A percentile compares a stretch with the other conserved stretches of the same genome.
Conservation (phyloP, 1,140 invertebrate genomes). For the Brachionus koreanus region DNA sequence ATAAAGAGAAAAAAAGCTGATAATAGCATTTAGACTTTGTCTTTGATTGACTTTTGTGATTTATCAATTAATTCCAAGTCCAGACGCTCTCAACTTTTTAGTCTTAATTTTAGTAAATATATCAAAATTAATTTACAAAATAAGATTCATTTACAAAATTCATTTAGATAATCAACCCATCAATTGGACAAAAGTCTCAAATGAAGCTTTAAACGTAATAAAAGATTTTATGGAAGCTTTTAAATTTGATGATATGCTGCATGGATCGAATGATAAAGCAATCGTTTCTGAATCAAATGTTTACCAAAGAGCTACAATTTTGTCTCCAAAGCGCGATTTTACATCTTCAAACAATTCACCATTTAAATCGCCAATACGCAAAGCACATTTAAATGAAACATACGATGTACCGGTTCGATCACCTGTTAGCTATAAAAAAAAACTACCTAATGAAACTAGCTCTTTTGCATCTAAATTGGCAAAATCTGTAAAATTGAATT, state of each 20-base stretch:
- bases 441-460: not conserved
- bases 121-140: not conserved
- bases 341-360: not conserved
- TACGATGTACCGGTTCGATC: not conserved
- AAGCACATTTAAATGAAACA: slow-evolving; percentile 13
- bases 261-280: not conserved
- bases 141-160: not conserved
- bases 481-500: not conserved
- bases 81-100: not conserved
- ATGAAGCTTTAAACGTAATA: slow-evolving; percentile 31
- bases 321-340: not conserved
- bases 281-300: not conserved
- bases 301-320: not conserved
- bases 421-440: not conserved
- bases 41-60: slow-evolving; percentile 20
- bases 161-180: not conserved
- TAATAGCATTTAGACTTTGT: not conserved
- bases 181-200: slow-evolving; percentile 40
- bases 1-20: not conserved
- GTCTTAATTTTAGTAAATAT: not conserved
- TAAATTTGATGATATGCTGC: slow-evolving; percentile 8
- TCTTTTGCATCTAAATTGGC: not conserved
- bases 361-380: not conserved
- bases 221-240: slow-evolving; percentile 23
- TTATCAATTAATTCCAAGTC: not conserved